A percentile compares a stretch with the other conserved stretches of the same genome.
Conservation (phyloP, 2,888 invertebrate species). For the Notodonta ziczac region DNA sequence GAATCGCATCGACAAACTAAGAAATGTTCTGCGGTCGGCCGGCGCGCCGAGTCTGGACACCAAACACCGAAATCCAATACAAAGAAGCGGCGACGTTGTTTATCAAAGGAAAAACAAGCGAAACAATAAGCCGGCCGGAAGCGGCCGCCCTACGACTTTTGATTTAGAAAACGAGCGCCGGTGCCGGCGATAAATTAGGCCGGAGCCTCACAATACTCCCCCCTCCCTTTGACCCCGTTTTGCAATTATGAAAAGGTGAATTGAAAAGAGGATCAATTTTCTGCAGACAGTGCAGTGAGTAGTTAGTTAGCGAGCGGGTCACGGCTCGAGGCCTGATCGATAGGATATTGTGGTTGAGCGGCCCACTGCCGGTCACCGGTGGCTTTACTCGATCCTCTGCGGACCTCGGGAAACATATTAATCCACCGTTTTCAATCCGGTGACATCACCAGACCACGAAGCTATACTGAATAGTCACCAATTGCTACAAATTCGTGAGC, state of each 20-base stretch:
- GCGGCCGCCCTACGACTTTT: conserved; percentile 44
- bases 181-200: conserved; percentile 43
- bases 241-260: conserved; percentile 50
- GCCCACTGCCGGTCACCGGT: neutral
- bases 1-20: conserved; percentile 28
- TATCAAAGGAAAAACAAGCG: conserved; percentile 58
- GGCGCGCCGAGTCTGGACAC: conserved; percentile 26
- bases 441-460: neutral
- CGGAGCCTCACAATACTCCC: conserved; percentile 41
- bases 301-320: conserved; percentile 11
- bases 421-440: conserved; percentile 8
- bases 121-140: conserved; percentile 54
- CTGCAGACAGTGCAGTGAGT: conserved; percentile 20
- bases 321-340: neutral
- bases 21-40: conserved; percentile 25
- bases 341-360: neutral
- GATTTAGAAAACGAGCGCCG: conserved; percentile 40
- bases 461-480: conserved; percentile 9
- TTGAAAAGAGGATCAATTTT: conserved; percentile 46
- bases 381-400: neutral
- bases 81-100: conserved; percentile 65
- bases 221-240: conserved; percentile 38
- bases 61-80: conserved; percentile 56
- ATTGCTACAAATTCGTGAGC: conserved; percentile 12
- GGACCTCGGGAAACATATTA: conserved; percentile 2